A percentile compares a stretch with the other conserved stretches of the same genome.
These are phyloP conservation scores for Melanostoma scalare DNA, from an alignment of 2,888 invertebrate genomes.

Conservation along the genomic window DNA sequence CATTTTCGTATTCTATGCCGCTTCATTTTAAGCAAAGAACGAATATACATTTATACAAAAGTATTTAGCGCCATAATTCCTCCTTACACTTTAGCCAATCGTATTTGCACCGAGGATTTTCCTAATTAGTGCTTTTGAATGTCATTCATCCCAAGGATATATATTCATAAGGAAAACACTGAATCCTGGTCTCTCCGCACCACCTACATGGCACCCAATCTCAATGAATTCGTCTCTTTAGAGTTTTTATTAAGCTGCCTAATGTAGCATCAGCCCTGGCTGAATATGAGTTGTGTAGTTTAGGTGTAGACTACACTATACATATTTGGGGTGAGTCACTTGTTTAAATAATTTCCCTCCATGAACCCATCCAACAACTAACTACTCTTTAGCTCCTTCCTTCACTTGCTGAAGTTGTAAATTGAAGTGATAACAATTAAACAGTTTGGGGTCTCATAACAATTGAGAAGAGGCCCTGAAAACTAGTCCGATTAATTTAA, in stretches of 20 bases:
- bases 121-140: conserved; percentile 59
- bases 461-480: too few species aligned
- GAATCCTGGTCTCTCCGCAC: conserved; percentile 32
- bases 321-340: not conserved
- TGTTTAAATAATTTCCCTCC: conserved; percentile 46
- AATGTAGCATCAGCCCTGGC: too few species aligned
- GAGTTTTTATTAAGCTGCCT: not conserved
- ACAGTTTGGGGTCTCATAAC: too few species aligned
- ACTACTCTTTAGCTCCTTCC: not conserved
- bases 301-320: too few species aligned
- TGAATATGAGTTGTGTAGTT: too few species aligned
- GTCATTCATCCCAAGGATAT: conserved; percentile 60
- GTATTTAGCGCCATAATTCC: conserved; percentile 43
- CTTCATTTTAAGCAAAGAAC: not conserved
- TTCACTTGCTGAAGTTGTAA: too few species aligned
- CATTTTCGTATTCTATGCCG: conserved; percentile 1
- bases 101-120: conserved; percentile 51
- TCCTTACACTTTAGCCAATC: conserved; percentile 46
- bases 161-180: conserved; percentile 60
- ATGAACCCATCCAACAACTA: conserved; percentile 11
- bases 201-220: conserved; percentile 1
- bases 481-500: too few species aligned
- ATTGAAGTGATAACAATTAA: too few species aligned
- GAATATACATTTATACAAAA: conserved; percentile 1
- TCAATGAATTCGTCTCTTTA: not conserved